A percentile compares a stretch with the other conserved stretches of the same genome.
Conservation (phyloP, 2,113 vertebrate species). For the Pogona vitticeps region DNA sequence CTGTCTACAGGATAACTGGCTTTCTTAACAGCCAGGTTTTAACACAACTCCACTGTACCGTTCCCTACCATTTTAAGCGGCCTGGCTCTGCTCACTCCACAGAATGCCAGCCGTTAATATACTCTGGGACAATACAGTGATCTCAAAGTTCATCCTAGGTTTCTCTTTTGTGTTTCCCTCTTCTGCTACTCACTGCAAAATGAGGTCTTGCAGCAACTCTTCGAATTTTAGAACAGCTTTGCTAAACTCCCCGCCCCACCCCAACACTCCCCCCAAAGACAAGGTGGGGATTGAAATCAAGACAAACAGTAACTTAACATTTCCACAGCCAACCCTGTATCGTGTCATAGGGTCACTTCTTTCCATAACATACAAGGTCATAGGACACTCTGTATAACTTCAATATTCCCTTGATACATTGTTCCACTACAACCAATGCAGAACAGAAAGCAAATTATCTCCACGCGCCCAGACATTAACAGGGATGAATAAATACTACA, state of each 20-base stretch:
- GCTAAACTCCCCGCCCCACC: too few relatives aligned
- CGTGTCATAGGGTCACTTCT: conserved; percentile 25
- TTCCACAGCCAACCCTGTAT: neutral
- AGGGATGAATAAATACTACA: conserved; percentile 55
- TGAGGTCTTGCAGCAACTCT: conserved; percentile 22
- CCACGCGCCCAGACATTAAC: conserved; percentile 36
- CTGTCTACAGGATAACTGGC: conserved; percentile 54
- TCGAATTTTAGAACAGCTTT: conserved; percentile 32
- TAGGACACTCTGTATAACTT: conserved; percentile 47
- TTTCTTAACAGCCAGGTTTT: conserved; percentile 64
- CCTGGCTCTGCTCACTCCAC: conserved; percentile 52
- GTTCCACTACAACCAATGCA: conserved; percentile 34
- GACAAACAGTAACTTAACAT: neutral
- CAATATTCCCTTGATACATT: conserved; percentile 47
- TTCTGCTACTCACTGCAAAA: neutral
- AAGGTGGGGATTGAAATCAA: conserved; percentile 45
- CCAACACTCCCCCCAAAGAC: neutral
- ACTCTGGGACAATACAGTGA: conserved; percentile 37
- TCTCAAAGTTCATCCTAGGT: conserved; percentile 18
- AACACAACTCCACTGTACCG: conserved; percentile 64
- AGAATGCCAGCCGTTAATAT: conserved; percentile 46
- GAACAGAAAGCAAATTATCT: conserved; percentile 22
- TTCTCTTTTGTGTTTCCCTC: neutral
- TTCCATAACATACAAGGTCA: conserved; percentile 55
- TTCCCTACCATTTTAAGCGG: conserved; percentile 48